A percentile compares a stretch with the other conserved stretches of the same genome.
These are phyloP conservation scores for Dendropsophus ebraccatus DNA, from an alignment of 2,113 vertebrate genomes.

Conservation along the genomic window DNA sequence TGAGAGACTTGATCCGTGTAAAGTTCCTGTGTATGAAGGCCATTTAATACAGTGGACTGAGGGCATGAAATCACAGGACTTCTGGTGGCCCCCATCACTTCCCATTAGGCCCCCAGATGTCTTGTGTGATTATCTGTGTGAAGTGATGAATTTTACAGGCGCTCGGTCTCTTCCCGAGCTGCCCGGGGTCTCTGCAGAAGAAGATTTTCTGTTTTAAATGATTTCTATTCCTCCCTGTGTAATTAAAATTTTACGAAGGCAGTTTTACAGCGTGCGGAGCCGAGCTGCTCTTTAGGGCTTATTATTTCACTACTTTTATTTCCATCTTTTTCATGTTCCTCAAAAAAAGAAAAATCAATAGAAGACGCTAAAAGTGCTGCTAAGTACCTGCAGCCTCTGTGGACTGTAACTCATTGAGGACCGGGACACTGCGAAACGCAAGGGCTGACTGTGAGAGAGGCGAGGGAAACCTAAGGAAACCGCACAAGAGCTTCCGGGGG, in stretches of 20 bases:
- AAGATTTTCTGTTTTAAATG: constrained; percentile 49
- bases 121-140: neutral
- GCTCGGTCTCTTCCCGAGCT: neutral
- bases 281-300: constrained; percentile 26
- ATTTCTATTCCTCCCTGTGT: constrained; percentile 44
- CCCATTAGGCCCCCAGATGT: neutral
- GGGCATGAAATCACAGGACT: neutral
- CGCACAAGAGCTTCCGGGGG: neutral
- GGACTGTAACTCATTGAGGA: constrained; percentile 26
- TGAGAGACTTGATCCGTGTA: neutral
- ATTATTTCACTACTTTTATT: constrained; percentile 47
- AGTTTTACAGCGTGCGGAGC: constrained; percentile 20
- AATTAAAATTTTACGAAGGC: constrained; percentile 41
- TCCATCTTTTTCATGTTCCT: constrained; percentile 23
- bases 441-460: neutral
- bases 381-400: neutral
- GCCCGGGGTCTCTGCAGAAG: constrained; percentile 26
- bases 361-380: neutral
- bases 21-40: neutral
- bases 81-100: neutral
- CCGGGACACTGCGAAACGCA: neutral
- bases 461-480: neutral
- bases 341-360: constrained; percentile 40
- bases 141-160: neutral
- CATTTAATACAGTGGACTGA: neutral